Percentiles rank a stretch among this genome's conserved stretches.
Conservation (phyloP, 2,888 invertebrate genomes). For the Leucozona laternaria region DNA sequence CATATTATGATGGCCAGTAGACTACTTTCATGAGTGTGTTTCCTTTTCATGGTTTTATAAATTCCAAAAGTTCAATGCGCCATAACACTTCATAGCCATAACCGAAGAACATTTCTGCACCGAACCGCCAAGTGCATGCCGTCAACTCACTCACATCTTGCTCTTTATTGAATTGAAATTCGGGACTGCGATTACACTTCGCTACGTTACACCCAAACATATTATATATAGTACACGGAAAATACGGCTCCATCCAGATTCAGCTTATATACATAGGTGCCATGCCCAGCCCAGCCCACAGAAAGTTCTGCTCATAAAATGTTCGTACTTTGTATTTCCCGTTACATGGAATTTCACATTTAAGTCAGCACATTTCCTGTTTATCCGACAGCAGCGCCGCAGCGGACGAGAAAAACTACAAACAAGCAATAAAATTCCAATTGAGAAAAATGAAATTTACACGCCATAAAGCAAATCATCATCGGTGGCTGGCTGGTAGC, state of each 20-base stretch:
- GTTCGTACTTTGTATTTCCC: constrained; percentile 67
- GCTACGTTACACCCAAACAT: constrained; percentile 24
- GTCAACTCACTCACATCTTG: constrained; percentile 57
- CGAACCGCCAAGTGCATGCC: constrained; percentile 56
- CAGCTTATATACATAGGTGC: not conserved
- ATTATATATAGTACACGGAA: not conserved
- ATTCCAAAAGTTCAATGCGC: constrained; percentile 57
- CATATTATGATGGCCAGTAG: constrained; percentile 21
- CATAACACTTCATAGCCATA: constrained; percentile 31
- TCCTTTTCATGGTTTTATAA: not conserved
- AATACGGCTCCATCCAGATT: not conserved
- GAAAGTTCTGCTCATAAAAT: constrained; percentile 61
- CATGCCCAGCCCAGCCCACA: not conserved
- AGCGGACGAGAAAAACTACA: constrained; percentile 57
- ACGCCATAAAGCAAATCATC: constrained; percentile 75
- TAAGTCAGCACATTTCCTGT: constrained; percentile 74
- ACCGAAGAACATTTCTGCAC: constrained; percentile 29
- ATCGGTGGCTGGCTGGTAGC: constrained; percentile 54
- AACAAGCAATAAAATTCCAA: constrained; percentile 74
- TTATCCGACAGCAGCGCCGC: constrained; percentile 54
- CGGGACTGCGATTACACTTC: constrained; percentile 40
- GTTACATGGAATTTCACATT: constrained; percentile 68
- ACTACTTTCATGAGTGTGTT: constrained; percentile 6
- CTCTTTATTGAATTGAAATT: constrained; percentile 52
- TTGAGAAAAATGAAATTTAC: constrained; percentile 76